A percentile compares a stretch with the other conserved stretches of the same genome.
Conservation (phyloP, 2,113 vertebrate genomes). For the Eurystomus gularis region DNA sequence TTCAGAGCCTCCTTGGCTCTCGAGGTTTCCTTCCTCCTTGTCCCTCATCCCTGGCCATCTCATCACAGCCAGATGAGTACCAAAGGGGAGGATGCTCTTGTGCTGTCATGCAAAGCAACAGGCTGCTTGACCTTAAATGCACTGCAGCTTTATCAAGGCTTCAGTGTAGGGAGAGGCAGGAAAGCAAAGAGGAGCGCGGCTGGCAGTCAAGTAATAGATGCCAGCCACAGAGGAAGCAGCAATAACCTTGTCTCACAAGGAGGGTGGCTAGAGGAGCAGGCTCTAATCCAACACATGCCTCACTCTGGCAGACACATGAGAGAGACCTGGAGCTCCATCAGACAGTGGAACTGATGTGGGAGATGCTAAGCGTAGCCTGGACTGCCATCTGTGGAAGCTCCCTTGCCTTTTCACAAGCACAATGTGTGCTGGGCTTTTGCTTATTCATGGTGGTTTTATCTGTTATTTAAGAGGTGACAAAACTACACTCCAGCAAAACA, state of each 20-base stretch:
- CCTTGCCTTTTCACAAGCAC: neutral
- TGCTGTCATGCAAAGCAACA: rapidly evolving
- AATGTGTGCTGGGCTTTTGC: neutral
- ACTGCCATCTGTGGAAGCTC: rapidly evolving
- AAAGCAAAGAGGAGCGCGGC: neutral
- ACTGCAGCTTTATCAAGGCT: rapidly evolving
- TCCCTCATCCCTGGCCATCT: neutral
- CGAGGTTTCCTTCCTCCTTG: neutral
- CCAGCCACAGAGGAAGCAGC: neutral
- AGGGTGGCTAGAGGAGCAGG: neutral
- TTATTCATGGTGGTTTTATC: neutral
- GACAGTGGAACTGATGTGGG: neutral
- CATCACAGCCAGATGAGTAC: neutral
- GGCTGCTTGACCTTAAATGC: neutral
- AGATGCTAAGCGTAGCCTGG: rapidly evolving
- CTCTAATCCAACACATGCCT: neutral
- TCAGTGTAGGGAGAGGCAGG: neutral
- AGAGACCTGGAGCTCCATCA: neutral
- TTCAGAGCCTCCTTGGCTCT: neutral
- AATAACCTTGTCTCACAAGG: rapidly evolving
- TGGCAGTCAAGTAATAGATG: neutral
- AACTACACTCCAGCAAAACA: neutral
- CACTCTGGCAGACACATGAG: rapidly evolving
- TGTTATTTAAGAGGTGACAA: neutral
- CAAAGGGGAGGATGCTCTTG: rapidly evolving